Percentiles rank a stretch among this genome's conserved stretches.
Evolutionary conservation across 2,888 invertebrate genomes (phyloP).

Genomic region (Sinhomidia bicolor): DNA sequence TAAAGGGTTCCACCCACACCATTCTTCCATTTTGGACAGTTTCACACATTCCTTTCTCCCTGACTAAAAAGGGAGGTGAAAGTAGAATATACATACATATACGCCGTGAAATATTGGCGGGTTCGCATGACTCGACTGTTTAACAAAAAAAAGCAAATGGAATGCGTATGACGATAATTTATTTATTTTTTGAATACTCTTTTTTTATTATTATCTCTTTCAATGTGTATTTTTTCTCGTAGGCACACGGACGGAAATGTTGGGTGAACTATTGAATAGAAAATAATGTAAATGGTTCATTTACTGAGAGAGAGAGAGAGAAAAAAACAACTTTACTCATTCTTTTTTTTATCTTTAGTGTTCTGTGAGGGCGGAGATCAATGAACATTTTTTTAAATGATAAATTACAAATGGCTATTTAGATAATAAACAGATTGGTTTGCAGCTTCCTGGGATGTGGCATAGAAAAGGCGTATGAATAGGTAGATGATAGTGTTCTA

Average conservation of each 20-base stretch:
- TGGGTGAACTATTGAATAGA: background rate
- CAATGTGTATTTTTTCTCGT: background rate
- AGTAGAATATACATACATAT: slow-evolving; percentile 13
- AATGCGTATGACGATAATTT: background rate
- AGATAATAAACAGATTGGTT: background rate
- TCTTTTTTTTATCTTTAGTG: slow-evolving; percentile 13
- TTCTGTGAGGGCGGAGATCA: slow-evolving; percentile 7
- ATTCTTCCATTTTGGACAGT: slow-evolving; percentile 54
- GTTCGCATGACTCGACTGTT: slow-evolving; percentile 25
- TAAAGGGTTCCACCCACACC: slow-evolving; percentile 46
- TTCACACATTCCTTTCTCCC: slow-evolving; percentile 49
- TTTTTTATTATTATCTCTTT: slow-evolving; percentile 5
- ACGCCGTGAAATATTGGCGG: slow-evolving; percentile 56
- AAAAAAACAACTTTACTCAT: slow-evolving; percentile 9
- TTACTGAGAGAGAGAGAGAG: too few species aligned
- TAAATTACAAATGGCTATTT: slow-evolving; percentile 28
- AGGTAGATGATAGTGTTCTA: too few species aligned
- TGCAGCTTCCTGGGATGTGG: background rate
- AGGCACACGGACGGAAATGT: slow-evolving; percentile 21
- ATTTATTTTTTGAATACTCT: background rate
- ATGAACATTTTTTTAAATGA: slow-evolving; percentile 15
- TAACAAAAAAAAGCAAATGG: background rate
- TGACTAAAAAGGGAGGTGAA: slow-evolving; percentile 48
- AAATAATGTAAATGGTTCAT: slow-evolving; percentile 15
- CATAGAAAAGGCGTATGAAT: too few species aligned